phyloP scores from a whole-genome alignment of 2,888 invertebrate species.

The Holacanthella duospinosa region DNA sequence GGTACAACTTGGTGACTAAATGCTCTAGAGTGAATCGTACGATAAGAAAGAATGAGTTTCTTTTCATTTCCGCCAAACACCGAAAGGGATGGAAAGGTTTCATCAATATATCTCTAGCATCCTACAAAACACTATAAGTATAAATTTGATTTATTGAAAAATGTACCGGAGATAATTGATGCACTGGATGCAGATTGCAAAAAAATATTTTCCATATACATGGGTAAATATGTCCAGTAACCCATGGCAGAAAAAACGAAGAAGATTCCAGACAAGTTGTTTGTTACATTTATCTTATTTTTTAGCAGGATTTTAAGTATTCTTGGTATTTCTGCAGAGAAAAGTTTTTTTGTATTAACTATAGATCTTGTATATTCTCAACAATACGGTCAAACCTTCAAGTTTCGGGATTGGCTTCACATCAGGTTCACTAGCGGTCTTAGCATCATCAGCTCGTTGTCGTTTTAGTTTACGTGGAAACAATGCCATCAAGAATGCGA shows the following conservation, averaged over 20 bases:
- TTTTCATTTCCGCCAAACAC: too few species aligned
- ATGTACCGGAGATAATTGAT: constrained; percentile 54
- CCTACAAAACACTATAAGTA: too few species aligned
- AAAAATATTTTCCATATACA: constrained; percentile 65
- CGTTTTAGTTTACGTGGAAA: constrained; percentile 50
- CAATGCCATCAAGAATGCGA: constrained; percentile 53
- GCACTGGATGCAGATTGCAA: constrained; percentile 55
- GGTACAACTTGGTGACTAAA: too few species aligned
- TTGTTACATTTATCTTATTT: constrained; percentile 56
- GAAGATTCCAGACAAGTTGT: constrained; percentile 55
- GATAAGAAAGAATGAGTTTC: too few species aligned
- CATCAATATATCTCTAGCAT: too few species aligned
- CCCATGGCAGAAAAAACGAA: constrained; percentile 44
- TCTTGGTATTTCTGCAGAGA: constrained; percentile 46
- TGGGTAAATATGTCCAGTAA: constrained; percentile 60
- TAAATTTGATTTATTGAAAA: neutral
- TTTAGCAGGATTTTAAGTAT: constrained; percentile 51
- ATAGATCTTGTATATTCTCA: too few species aligned
- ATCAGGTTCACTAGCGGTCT: too few species aligned
- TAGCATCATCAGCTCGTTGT: neutral
- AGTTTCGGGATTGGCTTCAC: neutral
- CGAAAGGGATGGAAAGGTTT: too few species aligned
- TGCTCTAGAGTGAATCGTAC: too few species aligned
- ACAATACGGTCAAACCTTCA: neutral
- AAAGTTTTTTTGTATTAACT: too few species aligned